These are phyloP conservation scores for Strigamia transsilvanica DNA, from an alignment of 2,888 invertebrate species.

Conservation along the genomic window DNA sequence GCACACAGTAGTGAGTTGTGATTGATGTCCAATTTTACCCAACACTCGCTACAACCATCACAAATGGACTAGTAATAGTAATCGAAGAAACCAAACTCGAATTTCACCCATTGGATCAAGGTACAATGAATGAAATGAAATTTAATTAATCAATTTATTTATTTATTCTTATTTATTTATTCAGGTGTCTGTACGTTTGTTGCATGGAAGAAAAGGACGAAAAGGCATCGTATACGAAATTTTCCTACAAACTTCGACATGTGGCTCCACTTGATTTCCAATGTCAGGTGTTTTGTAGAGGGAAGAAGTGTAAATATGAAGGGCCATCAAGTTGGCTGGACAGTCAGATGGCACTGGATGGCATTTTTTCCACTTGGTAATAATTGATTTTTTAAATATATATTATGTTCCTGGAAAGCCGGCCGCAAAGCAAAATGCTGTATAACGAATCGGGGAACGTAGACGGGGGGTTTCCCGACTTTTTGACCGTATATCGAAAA, in stretches of 20 bases:
- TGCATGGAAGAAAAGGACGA: background rate
- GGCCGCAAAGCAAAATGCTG: too few relatives aligned
- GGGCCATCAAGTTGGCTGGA: conserved; percentile 71
- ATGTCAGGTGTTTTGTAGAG: conserved; percentile 86
- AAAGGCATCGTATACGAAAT: conserved; percentile 58
- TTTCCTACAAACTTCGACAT: conserved; percentile 63
- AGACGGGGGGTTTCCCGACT: too few relatives aligned
- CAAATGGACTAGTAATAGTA: background rate
- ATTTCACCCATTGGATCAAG: background rate
- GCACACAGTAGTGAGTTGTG: background rate
- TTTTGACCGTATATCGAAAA: too few relatives aligned
- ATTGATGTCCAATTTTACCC: background rate
- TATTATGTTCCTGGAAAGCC: too few relatives aligned
- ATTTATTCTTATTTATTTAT: too few relatives aligned
- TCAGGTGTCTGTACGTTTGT: background rate
- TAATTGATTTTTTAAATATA: too few relatives aligned
- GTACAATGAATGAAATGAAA: too few relatives aligned
- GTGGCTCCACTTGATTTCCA: conserved; percentile 74
- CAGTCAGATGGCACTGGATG: conserved; percentile 75
- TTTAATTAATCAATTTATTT: too few relatives aligned
- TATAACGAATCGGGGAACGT: too few relatives aligned
- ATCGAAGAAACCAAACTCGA: background rate
- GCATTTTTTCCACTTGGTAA: conserved; percentile 86
- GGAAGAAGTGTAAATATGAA: conserved; percentile 82
- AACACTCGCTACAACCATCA: background rate